Conservation (phyloP, 2,888 invertebrate species). For the Girardia tigrina region DNA sequence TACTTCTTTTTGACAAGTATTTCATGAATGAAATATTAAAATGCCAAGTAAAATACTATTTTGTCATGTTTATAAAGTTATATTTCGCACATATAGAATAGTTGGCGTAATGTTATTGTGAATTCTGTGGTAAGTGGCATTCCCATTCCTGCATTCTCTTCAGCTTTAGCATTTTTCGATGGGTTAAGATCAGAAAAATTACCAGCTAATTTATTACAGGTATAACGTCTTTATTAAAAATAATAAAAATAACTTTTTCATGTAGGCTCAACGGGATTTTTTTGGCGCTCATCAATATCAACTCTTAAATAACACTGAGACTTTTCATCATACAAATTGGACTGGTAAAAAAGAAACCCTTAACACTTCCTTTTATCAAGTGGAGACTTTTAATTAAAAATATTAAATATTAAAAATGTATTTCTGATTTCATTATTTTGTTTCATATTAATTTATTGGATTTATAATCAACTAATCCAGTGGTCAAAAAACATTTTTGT, state of each 20-base stretch:
- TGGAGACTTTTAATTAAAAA: too few relatives aligned
- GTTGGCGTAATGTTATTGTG: conserved; percentile 71
- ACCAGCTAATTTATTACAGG: conserved; percentile 87
- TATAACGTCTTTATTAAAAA: conserved; percentile 40
- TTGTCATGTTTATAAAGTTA: background rate
- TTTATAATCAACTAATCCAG: too few relatives aligned
- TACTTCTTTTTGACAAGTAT: conserved; percentile 78
- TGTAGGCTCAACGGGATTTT: conserved; percentile 81
- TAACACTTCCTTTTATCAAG: too few relatives aligned
- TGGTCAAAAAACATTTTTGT: too few relatives aligned
- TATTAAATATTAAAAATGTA: too few relatives aligned
- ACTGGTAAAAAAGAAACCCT: conserved; percentile 78
- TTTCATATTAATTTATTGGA: too few relatives aligned
- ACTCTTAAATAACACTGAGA: conserved; percentile 67
- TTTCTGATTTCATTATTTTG: too few relatives aligned
- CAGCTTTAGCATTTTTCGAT: conserved; percentile 90
- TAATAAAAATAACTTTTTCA: conserved; percentile 30
- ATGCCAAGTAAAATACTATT: conserved; percentile 56
- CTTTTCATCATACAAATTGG: conserved; percentile 93
- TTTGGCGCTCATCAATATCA: conserved; percentile 98
- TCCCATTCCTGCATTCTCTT: conserved; percentile 77
- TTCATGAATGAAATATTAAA: conserved; percentile 69
- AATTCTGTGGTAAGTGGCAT: conserved; percentile 62
- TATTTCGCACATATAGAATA: conserved; percentile 50
- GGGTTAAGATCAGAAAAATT: conserved; percentile 72